Evolutionary conservation across 2,113 vertebrate species (phyloP).

Genomic region (Prietella phreatophila): DNA sequence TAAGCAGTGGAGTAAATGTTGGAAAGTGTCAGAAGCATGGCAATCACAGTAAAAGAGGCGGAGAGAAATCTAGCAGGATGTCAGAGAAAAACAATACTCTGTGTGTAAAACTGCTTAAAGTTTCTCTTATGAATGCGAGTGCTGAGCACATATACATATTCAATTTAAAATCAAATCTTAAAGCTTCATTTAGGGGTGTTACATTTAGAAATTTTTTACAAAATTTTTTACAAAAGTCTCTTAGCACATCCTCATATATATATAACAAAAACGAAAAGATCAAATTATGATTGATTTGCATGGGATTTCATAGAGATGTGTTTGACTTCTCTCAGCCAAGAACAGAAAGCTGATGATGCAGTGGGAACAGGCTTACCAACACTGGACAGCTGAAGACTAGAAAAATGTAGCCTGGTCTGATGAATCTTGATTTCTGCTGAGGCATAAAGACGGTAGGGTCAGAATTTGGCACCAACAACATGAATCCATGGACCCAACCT

Average conservation of each 20-base stretch:
- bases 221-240: neutral
- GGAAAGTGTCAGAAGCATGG: slow-evolving; percentile 18
- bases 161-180: neutral
- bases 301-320: neutral
- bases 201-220: neutral
- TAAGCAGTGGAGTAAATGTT: slow-evolving; percentile 25
- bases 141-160: neutral
- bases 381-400: too few species aligned
- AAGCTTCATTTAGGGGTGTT: neutral
- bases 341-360: neutral
- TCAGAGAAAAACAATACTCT: neutral
- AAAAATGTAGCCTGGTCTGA: too few species aligned
- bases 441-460: too few species aligned
- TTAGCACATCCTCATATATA: neutral
- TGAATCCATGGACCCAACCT: too few species aligned
- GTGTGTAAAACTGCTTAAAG: neutral
- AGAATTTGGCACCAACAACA: too few species aligned
- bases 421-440: too few species aligned
- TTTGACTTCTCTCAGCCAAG: neutral
- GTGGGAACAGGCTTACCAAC: too few species aligned
- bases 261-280: neutral
- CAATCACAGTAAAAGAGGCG: neutral
- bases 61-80: neutral
- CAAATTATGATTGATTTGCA: neutral
- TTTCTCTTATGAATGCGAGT: neutral